These are phyloP conservation scores for Acanthornis magna DNA, from an alignment of 2,797 vertebrate species.

Conservation along the genomic window DNA sequence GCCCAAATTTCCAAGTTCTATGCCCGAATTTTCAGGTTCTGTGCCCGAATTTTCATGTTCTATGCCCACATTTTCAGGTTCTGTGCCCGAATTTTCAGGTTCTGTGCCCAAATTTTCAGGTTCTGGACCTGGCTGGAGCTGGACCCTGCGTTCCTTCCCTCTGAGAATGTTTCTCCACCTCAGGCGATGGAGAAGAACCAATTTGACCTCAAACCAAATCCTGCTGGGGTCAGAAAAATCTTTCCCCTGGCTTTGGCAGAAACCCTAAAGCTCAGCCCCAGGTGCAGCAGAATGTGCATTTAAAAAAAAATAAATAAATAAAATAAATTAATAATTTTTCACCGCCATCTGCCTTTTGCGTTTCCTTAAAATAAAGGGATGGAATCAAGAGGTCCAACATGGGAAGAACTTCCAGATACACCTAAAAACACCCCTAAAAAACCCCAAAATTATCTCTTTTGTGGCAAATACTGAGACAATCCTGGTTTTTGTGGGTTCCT, in stretches of 20 bases:
- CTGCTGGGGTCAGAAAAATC: not conserved
- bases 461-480: not conserved
- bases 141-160: not conserved
- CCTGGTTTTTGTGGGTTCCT: not conserved
- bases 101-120: no score
- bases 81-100: no score
- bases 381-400: not conserved
- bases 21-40: no score
- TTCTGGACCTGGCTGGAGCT: not conserved
- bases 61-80: no score
- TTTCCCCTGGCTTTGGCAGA: not conserved
- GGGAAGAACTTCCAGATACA: not conserved
- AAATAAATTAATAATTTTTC: not conserved
- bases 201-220: not conserved
- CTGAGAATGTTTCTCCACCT: not conserved
- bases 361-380: not conserved
- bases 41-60: no score
- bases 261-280: not conserved
- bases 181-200: not conserved
- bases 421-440: no score
- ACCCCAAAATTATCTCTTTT: not conserved
- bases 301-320: not conserved
- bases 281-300: not conserved
- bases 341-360: not conserved
- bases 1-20: no score